A percentile compares a stretch with the other conserved stretches of the same genome.
These are phyloP conservation scores for Ligdia adustata DNA, from an alignment of 2,888 invertebrate species.

Conservation along the genomic window DNA sequence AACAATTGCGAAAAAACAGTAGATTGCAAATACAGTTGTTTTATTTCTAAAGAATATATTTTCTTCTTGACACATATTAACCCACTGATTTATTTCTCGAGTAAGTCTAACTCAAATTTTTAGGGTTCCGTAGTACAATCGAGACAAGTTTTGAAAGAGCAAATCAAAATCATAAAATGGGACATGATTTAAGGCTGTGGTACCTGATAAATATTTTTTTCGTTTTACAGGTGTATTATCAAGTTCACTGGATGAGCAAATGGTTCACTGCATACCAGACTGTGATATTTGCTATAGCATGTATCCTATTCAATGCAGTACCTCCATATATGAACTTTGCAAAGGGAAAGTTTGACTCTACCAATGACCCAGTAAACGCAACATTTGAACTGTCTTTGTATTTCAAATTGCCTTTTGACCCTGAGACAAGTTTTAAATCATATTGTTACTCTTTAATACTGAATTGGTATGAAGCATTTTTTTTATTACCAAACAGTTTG, in stretches of 20 bases:
- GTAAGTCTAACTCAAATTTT: too few species aligned
- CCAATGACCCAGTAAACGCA: slow-evolving; percentile 22
- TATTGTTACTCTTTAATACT: slow-evolving; percentile 19
- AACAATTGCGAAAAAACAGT: too few species aligned
- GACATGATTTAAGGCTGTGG: too few species aligned
- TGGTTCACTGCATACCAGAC: slow-evolving; percentile 25
- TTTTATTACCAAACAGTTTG: not conserved
- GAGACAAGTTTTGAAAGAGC: too few species aligned
- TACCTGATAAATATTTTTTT: not conserved
- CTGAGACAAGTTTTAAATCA: slow-evolving; percentile 13
- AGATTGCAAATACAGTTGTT: too few species aligned
- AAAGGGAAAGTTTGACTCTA: slow-evolving; percentile 17
- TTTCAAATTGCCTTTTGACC: slow-evolving; percentile 27
- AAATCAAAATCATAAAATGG: too few species aligned
- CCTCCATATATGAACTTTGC: slow-evolving; percentile 23
- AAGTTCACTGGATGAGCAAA: slow-evolving; percentile 36
- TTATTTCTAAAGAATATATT: too few species aligned
- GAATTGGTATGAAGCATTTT: slow-evolving; percentile 29
- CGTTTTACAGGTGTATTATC: slow-evolving; percentile 39
- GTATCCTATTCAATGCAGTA: slow-evolving; percentile 13
- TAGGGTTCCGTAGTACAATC: too few species aligned
- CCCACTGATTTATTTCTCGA: too few species aligned
- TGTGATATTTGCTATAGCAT: not conserved
- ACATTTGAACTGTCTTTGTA: slow-evolving; percentile 40
- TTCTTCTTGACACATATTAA: too few species aligned